phyloP scores from a whole-genome alignment of 2,797 vertebrate species.

The Coluber constrictor region DNA sequence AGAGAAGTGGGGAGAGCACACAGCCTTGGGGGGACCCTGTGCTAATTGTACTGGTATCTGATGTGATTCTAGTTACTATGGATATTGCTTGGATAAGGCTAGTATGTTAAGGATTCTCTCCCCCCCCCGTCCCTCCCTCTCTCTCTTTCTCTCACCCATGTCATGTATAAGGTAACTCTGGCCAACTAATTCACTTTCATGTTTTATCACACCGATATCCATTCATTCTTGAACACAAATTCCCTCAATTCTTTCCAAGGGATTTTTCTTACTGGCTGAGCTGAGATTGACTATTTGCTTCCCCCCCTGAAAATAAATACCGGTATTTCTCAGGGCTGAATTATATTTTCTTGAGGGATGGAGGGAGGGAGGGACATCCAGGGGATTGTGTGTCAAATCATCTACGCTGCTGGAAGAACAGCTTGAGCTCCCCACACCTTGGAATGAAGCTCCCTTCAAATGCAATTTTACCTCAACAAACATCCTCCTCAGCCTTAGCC shows the following conservation, averaged over 20 bases:
- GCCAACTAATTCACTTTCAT: neutral
- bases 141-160: neutral
- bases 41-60: no score
- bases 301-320: neutral
- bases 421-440: neutral
- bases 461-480: neutral
- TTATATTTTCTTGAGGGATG: neutral
- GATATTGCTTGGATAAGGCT: neutral
- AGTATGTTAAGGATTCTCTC: neutral
- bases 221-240: neutral
- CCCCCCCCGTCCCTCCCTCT: no score
- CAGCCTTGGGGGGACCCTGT: no score
- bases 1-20: no score
- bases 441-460: neutral
- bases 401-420: neutral
- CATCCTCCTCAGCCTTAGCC: neutral
- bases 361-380: neutral
- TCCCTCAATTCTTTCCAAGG: neutral
- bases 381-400: neutral
- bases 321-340: neutral
- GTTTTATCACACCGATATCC: neutral
- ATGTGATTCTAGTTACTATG: neutral
- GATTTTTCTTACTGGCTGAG: neutral
- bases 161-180: neutral
- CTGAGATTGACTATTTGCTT: neutral